Evolutionary conservation across 2,888 invertebrate genomes (phyloP).

Genomic region (Flexamia atlantica): DNA sequence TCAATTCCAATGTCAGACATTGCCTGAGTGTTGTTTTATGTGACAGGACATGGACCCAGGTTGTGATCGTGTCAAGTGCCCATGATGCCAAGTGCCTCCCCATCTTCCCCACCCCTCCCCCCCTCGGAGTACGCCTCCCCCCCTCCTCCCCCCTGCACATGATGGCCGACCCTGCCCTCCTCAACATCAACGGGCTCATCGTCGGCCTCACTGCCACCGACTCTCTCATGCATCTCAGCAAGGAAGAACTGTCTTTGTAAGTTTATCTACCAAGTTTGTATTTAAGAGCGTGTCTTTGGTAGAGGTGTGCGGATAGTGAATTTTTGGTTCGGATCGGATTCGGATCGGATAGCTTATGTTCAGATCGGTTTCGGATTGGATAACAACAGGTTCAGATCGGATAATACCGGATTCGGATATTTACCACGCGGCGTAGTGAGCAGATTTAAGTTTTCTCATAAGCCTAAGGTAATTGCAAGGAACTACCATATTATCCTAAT

Average conservation of each 20-base stretch:
- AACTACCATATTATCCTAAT: no score
- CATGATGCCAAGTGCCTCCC: slow-evolving; percentile 88
- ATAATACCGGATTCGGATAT: no score
- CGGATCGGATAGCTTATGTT: no score
- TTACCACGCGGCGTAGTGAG: no score
- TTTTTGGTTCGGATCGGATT: no score
- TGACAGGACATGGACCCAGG: slow-evolving; percentile 81
- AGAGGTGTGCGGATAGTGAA: no score
- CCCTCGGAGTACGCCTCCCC: slow-evolving; percentile 75
- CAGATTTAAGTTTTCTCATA: no score
- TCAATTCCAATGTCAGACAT: background rate
- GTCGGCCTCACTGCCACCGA: slow-evolving; percentile 91
- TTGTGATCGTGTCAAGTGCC: slow-evolving; percentile 86
- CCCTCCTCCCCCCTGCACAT: slow-evolving; percentile 82
- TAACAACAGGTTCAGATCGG: no score
- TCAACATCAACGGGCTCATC: slow-evolving; percentile 86
- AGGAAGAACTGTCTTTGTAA: slow-evolving; percentile 87
- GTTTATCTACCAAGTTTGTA: slow-evolving; percentile 69
- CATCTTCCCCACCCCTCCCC: slow-evolving; percentile 92
- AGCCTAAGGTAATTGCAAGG: no score
- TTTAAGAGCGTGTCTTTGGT: no score
- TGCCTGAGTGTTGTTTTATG: slow-evolving; percentile 34
- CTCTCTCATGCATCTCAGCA: slow-evolving; percentile 88
- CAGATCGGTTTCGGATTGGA: no score
- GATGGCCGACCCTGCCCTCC: slow-evolving; percentile 88